These are phyloP conservation scores for Diplodus puntazzo DNA, from an alignment of 2,797 vertebrate species.

Conservation along the genomic window DNA sequence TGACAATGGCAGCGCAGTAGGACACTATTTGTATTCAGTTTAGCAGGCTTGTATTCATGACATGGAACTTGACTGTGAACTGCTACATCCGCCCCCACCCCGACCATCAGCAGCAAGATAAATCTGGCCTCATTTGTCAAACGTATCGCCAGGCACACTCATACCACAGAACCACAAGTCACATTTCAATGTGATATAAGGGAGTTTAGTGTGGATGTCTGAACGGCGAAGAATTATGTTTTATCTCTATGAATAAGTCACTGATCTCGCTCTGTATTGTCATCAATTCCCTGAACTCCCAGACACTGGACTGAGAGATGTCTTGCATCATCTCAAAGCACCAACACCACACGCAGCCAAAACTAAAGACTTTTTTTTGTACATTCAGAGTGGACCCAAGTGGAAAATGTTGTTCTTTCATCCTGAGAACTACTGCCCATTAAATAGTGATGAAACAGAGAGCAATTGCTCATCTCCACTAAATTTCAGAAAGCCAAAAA, in stretches of 20 bases:
- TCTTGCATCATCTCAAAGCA: constrained; percentile 51
- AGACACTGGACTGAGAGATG: constrained; percentile 13
- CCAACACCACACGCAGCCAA: constrained; percentile 20
- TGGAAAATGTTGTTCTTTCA: constrained; percentile 63
- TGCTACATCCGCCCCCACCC: constrained; percentile 6
- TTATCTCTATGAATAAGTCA: constrained; percentile 17
- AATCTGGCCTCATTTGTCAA: constrained; percentile 9
- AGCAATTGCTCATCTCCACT: constrained; percentile 49
- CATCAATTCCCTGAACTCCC: constrained; percentile 23
- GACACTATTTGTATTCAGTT: constrained; percentile 29
- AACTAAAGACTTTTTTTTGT: neutral
- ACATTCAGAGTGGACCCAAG: constrained; percentile 43
- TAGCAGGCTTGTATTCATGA: constrained; percentile 26
- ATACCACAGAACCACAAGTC: constrained; percentile 14
- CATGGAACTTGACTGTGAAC: constrained; percentile 14
- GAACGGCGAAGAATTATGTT: neutral
- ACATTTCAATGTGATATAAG: constrained; percentile 3
- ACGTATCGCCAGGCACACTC: constrained; percentile 15
- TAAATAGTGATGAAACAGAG: constrained; percentile 76
- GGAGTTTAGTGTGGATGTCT: neutral
- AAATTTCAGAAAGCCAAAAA: constrained; percentile 35
- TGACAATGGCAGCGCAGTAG: constrained; percentile 37
- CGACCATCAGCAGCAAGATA: constrained; percentile 1
- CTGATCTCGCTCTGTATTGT: neutral
- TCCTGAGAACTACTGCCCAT: constrained; percentile 53